Percentiles rank a stretch among this genome's conserved stretches.
Evolutionary conservation across 1,140 invertebrate species (phyloP).

Genomic region (Reticulitermes speratus): DNA sequence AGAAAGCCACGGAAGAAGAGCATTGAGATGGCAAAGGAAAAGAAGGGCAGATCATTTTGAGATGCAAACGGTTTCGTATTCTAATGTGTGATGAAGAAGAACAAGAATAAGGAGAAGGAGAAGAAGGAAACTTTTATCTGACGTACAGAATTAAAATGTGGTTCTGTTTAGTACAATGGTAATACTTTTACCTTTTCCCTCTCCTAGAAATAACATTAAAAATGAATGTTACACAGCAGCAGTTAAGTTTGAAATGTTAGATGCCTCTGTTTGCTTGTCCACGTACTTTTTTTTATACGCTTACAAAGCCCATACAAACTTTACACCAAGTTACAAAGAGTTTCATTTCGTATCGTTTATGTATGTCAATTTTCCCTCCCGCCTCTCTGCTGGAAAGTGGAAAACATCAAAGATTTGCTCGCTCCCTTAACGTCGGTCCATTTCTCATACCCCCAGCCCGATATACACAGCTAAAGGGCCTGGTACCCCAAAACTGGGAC

Average conservation of each 20-base stretch:
- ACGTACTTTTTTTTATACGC: neutral
- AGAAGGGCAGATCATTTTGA: too few relatives aligned
- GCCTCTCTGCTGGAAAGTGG: neutral
- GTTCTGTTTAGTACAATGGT: too few relatives aligned
- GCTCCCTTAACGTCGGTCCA: neutral
- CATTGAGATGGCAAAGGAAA: too few relatives aligned
- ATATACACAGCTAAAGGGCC: neutral
- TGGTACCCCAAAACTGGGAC: neutral
- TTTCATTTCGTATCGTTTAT: constrained; percentile 17
- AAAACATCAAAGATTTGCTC: neutral
- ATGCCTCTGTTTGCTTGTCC: neutral
- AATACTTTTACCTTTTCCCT: too few relatives aligned
- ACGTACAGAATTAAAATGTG: too few relatives aligned
- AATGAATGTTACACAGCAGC: neutral
- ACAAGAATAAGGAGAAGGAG: too few relatives aligned
- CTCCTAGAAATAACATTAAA: too few relatives aligned
- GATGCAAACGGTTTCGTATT: too few relatives aligned
- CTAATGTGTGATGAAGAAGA: too few relatives aligned
- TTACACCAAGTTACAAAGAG: neutral
- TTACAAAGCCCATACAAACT: neutral
- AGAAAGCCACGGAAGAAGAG: too few relatives aligned
- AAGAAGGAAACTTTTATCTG: too few relatives aligned
- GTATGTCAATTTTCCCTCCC: constrained; percentile 7
- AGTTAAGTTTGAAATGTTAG: neutral
- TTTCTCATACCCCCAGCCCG: neutral